Evolutionary conservation across 2,797 vertebrate species (phyloP).

Genomic region (Sebastes cheni): DNA sequence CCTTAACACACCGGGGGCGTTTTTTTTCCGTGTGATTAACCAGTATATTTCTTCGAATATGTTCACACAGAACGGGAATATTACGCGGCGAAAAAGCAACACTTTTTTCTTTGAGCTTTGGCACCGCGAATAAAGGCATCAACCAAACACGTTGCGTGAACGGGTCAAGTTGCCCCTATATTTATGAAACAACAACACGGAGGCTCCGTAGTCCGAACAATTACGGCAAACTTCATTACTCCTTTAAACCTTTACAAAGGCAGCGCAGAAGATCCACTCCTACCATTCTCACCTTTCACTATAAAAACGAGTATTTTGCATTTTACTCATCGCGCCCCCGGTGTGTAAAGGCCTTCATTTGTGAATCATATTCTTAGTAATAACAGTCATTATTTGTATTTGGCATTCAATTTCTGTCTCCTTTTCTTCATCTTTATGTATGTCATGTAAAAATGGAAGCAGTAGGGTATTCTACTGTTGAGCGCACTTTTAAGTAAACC

Average conservation of each 20-base stretch:
- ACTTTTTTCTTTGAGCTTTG: neutral
- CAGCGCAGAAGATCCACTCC: too few species aligned
- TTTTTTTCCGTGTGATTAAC: too few species aligned
- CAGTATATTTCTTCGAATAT: too few species aligned
- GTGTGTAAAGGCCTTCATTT: neutral
- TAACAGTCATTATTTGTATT: neutral
- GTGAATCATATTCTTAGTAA: neutral
- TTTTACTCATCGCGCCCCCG: too few species aligned
- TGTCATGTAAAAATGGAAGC: neutral
- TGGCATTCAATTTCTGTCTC: neutral
- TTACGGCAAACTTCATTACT: too few species aligned
- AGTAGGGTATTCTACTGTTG: neutral
- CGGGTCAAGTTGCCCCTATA: neutral
- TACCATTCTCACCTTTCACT: neutral
- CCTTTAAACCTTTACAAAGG: too few species aligned
- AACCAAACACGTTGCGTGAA: neutral
- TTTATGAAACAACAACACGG: neutral
- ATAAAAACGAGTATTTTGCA: neutral
- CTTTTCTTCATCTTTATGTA: neutral
- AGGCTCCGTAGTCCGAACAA: too few species aligned
- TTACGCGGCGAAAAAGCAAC: too few species aligned
- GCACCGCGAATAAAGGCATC: neutral
- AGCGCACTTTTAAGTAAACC: neutral
- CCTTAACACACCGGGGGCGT: neutral
- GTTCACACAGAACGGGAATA: too few species aligned